Evolutionary conservation across 1,140 invertebrate species (phyloP), one percentile per base, ranked within the genome.

Genomic region (Bombus terrestris): DNA sequence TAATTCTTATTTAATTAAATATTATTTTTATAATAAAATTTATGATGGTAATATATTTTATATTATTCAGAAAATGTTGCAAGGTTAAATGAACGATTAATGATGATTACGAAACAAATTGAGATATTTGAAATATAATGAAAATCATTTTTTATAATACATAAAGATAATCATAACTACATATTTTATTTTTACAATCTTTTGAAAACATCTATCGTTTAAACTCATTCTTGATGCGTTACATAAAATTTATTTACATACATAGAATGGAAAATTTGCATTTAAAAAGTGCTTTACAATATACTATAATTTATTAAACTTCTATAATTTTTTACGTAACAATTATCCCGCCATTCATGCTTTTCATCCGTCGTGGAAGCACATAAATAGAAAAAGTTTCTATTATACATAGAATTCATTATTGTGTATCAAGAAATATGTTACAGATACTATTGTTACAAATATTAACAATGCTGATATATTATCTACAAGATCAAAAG

Each of bases 181-280:
- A 83, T 83, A 72, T 73, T 90, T 86, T 87, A 81, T 86, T 85
- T 90, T 74, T 89, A 86, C 83, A 86, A 87, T 89, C 32, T 82
- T 39, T 87, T 86, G 87, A 74, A 87, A 86, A 80, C 77, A 73
- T n/a, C 53, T 43, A 78, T 64, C 25, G 28, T 80, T 69, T 73
- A 43, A 92, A 88, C 82, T 75, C 80, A 62, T 89, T 89, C 79
- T 57, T 87, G 76, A 89, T 88, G 84, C n/a, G 88, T 85, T 71
- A 83, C 84, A 80, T 87, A 85, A 86, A 86, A 89, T 88, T 87
- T 86, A 90, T 88, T 89, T 81, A 87, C 64, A 53, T 53, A 91
- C 1, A 28, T 77, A 85, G 41, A 84, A 84, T 39, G 59, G 37
- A 77, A 85, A 62, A 88, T 57, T 78, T 69, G n/a, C 66, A 62